phyloP scores from a whole-genome alignment of 2,888 invertebrate species.

The Barypeithes pellucidus region DNA sequence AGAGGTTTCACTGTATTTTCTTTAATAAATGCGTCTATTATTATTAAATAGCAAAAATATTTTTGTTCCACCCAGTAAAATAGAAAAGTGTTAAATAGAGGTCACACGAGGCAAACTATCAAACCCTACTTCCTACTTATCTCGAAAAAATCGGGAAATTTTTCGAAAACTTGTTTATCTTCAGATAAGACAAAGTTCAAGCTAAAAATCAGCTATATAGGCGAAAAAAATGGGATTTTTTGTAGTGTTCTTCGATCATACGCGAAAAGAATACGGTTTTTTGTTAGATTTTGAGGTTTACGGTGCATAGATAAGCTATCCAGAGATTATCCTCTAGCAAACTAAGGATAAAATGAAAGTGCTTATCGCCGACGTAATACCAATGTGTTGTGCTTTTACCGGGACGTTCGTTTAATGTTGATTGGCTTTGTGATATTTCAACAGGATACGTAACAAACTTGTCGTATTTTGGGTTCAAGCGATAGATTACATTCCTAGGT shows the following conservation, averaged over 20 bases:
- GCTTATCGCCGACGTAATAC: neutral
- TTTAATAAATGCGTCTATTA: too few species aligned
- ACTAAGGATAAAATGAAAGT: neutral
- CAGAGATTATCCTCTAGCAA: neutral
- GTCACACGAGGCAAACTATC: conserved; percentile 38
- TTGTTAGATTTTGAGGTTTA: neutral
- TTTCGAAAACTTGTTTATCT: conserved; percentile 51
- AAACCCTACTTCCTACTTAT: conserved; percentile 48
- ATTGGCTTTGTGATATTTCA: conserved; percentile 9
- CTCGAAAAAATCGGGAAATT: conserved; percentile 52
- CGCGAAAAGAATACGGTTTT: neutral
- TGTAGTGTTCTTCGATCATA: neutral
- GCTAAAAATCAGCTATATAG: conserved; percentile 48
- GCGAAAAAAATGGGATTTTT: conserved; percentile 49
- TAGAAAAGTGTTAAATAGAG: conserved; percentile 53
- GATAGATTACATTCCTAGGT: conserved; percentile 34
- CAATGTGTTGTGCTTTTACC: neutral
- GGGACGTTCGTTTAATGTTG: neutral
- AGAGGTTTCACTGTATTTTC: too few species aligned
- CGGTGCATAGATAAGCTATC: neutral
- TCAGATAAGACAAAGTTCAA: conserved; percentile 48
- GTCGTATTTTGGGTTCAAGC: conserved; percentile 3
- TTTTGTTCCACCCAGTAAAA: neutral
- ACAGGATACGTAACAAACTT: neutral
- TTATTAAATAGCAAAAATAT: neutral